Percentiles rank a stretch among this genome's conserved stretches.
Conservation (phyloP, 1,140 invertebrate genomes). For the Philopotamus ludificatus region DNA sequence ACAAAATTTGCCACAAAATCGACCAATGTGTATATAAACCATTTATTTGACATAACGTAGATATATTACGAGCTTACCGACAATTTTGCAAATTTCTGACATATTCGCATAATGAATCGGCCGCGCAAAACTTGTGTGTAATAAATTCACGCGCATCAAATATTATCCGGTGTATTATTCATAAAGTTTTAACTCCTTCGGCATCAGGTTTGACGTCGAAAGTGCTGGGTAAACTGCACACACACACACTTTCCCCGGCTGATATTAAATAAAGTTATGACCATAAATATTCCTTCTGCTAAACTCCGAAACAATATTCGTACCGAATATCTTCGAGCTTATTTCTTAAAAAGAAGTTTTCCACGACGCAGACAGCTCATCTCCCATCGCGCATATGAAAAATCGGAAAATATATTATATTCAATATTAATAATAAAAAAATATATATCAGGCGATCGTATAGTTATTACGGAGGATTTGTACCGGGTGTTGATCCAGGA, state of each 20-base stretch:
- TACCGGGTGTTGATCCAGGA: neutral
- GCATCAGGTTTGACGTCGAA: constrained; percentile 18
- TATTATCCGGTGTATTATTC: constrained; percentile 13
- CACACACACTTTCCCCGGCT: constrained; percentile 42
- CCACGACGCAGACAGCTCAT: constrained; percentile 17
- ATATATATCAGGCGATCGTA: neutral
- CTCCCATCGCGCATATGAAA: neutral
- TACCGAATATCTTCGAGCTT: constrained; percentile 34
- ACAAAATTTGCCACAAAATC: too few species aligned
- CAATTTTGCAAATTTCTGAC: too few species aligned
- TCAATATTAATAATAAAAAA: neutral
- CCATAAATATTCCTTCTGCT: constrained; percentile 58
- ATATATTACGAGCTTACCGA: too few species aligned
- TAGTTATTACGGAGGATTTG: constrained; percentile 2
- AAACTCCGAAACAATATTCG: constrained; percentile 46
- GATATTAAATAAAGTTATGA: constrained; percentile 59
- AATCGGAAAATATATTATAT: neutral
- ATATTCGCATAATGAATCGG: too few species aligned
- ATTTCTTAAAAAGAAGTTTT: constrained; percentile 38
- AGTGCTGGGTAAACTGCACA: constrained; percentile 36
- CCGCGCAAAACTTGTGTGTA: too few species aligned
- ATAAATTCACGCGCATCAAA: too few species aligned
- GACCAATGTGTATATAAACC: too few species aligned
- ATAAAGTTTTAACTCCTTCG: constrained; percentile 26
- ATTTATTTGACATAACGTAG: too few species aligned